phyloP scores from a whole-genome alignment of 2,797 vertebrate genomes.

The Allobates femoralis region DNA sequence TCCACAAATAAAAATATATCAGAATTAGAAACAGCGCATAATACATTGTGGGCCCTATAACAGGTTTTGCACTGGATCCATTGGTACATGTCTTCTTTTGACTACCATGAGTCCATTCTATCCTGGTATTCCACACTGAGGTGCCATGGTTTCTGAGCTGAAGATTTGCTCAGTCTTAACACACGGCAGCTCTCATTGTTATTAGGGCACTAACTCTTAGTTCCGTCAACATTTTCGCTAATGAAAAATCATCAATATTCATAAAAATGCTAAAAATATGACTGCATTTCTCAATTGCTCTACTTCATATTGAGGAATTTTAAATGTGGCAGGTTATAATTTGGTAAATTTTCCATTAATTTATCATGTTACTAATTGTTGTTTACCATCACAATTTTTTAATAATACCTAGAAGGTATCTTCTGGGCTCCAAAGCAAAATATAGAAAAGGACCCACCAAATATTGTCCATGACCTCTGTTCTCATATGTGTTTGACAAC shows the following conservation, averaged over 20 bases:
- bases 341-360: not conserved
- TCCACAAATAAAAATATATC: not conserved
- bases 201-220: conserved; percentile 22
- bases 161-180: not conserved
- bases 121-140: not conserved
- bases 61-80: not conserved
- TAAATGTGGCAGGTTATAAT: not conserved
- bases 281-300: not conserved
- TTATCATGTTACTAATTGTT: not conserved
- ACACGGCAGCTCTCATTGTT: not conserved
- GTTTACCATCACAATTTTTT: not conserved
- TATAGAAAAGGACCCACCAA: not conserved
- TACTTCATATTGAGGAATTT: not conserved
- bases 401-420: not conserved
- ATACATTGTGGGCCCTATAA: not conserved
- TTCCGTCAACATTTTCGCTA: not conserved
- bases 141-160: not conserved
- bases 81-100: not conserved
- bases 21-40: not conserved
- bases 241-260: conserved; percentile 24
- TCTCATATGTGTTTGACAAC: not conserved
- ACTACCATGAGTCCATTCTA: not conserved
- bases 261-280: conserved; percentile 17
- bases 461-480: not conserved
- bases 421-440: not conserved